Base-by-base conservation (phyloP, 2,113 vertebrate species). In the Chitala chitala region DNA sequence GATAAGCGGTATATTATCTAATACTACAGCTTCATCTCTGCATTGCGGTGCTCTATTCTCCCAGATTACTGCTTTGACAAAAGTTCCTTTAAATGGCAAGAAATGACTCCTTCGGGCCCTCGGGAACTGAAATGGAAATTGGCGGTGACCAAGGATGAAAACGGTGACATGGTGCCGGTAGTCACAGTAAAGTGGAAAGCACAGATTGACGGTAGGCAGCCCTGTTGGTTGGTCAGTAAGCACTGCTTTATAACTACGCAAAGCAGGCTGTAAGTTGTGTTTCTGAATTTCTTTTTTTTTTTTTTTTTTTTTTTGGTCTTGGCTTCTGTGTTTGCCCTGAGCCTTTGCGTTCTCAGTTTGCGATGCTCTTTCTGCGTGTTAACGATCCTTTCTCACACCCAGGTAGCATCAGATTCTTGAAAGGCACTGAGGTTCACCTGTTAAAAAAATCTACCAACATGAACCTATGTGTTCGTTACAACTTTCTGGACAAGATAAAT, bases 391-490 rank as follows among this genome's bases (percentile, higher is more conserved):
- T 69, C 7, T 48, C 17, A 1, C 61, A 46, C 29, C 0, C 77
- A 91, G 90, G 87, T 40, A 82, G 82, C 10, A 86, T 90, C 46
- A 0, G 0, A 0, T 50, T 13, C 70, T 77, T 92, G 42, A 83
- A 26, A 0, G 89, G 88, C 79, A 87, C 87, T 0, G 84, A 88
- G 77, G 53, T 92, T 5, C 78, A 86, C 0, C 77, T 91, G 3
- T 46, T 86, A 38, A 72, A 77, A 53, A 0, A 1, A 3, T 58
- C 81, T 22, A 87, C 79, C 65, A 89, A 89, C 54, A 12, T 82
- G 53, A 75, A 84, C 48, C 9, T 85, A 7, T 92, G 90, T 59
- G 79, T 90, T 24, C 81, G 84, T 53, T 92, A 87, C 58, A 72
- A 75, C 2, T 85, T 89, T 55, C 50, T 36, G 4, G 1, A 82